Evolutionary conservation across 2,797 vertebrate species (phyloP).

Genomic region (Chloroceryle inda): DNA sequence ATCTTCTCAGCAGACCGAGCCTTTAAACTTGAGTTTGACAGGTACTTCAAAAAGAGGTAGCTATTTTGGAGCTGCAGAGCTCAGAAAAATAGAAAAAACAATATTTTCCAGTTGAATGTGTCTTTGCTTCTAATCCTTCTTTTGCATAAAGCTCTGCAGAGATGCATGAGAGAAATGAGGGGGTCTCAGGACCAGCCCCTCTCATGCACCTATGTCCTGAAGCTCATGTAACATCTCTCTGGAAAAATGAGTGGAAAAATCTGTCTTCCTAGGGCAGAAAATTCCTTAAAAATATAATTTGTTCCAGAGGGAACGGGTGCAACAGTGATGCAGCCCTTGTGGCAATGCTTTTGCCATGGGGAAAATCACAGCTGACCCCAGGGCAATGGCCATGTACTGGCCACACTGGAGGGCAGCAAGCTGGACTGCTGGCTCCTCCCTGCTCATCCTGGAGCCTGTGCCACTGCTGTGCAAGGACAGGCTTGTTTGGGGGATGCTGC

Average conservation of each 20-base stretch:
- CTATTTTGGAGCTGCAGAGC: conserved; percentile 23
- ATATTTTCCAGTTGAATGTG: neutral
- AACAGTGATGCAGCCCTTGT: neutral
- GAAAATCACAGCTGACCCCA: fast-evolving
- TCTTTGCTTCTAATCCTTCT: conserved; percentile 3
- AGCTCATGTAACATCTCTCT: neutral
- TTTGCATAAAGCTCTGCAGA: neutral
- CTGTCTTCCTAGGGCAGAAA: neutral
- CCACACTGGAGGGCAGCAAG: neutral
- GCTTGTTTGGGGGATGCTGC: neutral
- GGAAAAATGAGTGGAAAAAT: neutral
- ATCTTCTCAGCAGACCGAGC: neutral
- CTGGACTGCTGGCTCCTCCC: neutral
- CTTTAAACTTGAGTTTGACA: conserved; percentile 45
- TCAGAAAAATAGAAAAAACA: conserved; percentile 19
- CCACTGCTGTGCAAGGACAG: fast-evolving
- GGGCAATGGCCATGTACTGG: fast-evolving
- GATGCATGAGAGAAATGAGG: fast-evolving
- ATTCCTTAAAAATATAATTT: neutral
- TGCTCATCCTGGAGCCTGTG: neutral
- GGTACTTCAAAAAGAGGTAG: conserved; percentile 31
- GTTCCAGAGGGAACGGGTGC: neutral
- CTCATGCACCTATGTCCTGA: neutral
- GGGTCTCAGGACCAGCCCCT: neutral
- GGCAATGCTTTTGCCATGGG: neutral